Evolutionary conservation across 2,113 vertebrate genomes (phyloP), one percentile per base, ranked within the genome.

Genomic region (Danio rerio): DNA sequence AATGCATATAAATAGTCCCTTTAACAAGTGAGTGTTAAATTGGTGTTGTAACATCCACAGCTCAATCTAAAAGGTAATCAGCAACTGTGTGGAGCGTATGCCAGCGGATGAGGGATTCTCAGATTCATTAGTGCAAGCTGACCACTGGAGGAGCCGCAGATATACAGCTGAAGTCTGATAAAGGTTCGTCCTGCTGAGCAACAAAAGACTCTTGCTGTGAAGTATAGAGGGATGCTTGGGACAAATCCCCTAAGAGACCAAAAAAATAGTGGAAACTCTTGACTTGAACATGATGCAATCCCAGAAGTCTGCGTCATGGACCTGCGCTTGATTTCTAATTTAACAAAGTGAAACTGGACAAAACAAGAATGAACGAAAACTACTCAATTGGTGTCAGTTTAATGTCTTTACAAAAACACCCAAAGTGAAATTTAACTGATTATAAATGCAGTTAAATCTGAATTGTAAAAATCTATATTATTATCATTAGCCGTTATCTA

Each of bases 111-210:
- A 10, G 83, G 58, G 76, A 78, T 91, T 92, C 89, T 89, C 91
- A 93, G 91, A 89, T 86, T 85, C 80, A 90, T 90, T 90, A 89
- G 76, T 43, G 42, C 87, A 78, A 85, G 87, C 87, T 88, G 85
- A 87, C 53, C 10, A 13, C 12, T 55, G 20, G n/a, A 63, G 61
- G 69, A 31, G 56, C 45, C 61, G 71, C 11, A 77, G 81, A 78
- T 69, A 70, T 77, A 83, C 52, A 66, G 56, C 73, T 52, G 55
- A 56, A 70, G 56, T 58, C 81, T 83, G 78, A 15, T 21, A 78
- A 71, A 81, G 45, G 40, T 52, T 70, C 12, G 16, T 52, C 21
- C 4, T 9, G 15, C 59, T n/a, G 21, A 15, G 45, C 15, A 70
- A 78, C 58, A 70, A 63, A 68, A 73, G 53, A 18, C 31, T 9